These are phyloP conservation scores for Matsumyia berberina DNA, from an alignment of 2,888 invertebrate species.

Conservation along the genomic window DNA sequence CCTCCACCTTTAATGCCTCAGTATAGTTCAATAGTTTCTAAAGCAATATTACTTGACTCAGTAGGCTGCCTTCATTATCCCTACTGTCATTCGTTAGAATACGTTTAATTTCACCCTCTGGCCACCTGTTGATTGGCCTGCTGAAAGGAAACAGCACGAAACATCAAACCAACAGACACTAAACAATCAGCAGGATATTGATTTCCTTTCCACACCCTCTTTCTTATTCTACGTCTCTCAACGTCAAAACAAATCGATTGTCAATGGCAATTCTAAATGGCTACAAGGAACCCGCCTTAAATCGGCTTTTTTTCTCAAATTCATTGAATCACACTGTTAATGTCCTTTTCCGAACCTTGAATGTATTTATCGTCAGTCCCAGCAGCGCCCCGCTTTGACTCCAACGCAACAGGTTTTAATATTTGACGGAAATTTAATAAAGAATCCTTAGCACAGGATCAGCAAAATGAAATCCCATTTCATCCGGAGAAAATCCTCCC, in stretches of 20 bases:
- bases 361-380: background rate
- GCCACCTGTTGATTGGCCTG: constrained; percentile 18
- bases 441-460: constrained; percentile 42
- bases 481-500: constrained; percentile 26
- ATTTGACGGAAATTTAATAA: constrained; percentile 61
- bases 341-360: background rate
- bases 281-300: constrained; percentile 8
- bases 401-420: constrained; percentile 43
- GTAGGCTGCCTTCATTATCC: no score
- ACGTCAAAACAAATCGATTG: constrained; percentile 31
- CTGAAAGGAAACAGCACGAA: constrained; percentile 18
- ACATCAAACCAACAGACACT: constrained; percentile 1
- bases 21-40: background rate
- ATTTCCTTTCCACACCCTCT: background rate
- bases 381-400: background rate
- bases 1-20: background rate
- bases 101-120: background rate
- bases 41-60: background rate
- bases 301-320: constrained; percentile 3
- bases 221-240: background rate
- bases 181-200: constrained; percentile 28
- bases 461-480: constrained; percentile 57
- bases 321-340: constrained; percentile 4
- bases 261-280: constrained; percentile 10
- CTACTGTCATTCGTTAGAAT: background rate